Percentiles rank a stretch among this genome's conserved stretches.
These are phyloP conservation scores for Leguminivora glycinivorella DNA, from an alignment of 1,140 invertebrate genomes.

Conservation along the genomic window DNA sequence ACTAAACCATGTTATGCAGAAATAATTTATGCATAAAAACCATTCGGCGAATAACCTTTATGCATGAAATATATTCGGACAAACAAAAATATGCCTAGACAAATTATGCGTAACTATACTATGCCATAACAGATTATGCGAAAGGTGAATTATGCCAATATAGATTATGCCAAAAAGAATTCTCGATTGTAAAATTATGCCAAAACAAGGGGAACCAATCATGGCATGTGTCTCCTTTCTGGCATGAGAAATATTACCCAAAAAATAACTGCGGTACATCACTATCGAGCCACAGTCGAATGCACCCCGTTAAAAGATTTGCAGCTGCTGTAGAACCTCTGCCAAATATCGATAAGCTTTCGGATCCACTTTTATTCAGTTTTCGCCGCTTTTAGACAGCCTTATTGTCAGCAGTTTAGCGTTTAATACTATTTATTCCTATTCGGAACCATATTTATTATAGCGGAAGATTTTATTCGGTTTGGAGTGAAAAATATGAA, in stretches of 20 bases:
- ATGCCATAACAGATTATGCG: too few species aligned
- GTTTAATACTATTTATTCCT: background rate
- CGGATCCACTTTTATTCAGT: conserved; percentile 7
- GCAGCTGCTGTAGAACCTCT: conserved; percentile 4
- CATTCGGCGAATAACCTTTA: too few species aligned
- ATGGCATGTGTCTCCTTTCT: too few species aligned
- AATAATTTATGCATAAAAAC: too few species aligned
- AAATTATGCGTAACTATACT: too few species aligned
- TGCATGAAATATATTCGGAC: too few species aligned
- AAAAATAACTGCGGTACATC: background rate
- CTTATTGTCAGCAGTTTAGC: conserved; percentile 3
- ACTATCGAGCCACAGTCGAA: background rate
- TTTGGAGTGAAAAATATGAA: background rate
- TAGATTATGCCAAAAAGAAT: too few species aligned
- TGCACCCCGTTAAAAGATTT: conserved; percentile 2
- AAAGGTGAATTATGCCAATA: too few species aligned
- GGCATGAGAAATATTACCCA: background rate
- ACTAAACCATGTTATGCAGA: too few species aligned
- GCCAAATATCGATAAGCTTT: conserved; percentile 14
- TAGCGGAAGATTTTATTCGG: background rate
- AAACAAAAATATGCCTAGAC: too few species aligned
- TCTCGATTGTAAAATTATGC: too few species aligned
- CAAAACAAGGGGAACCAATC: too few species aligned
- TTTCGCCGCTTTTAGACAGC: background rate
- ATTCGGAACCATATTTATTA: background rate